Evolutionary conservation across 2,113 vertebrate genomes (phyloP).

Genomic region (Pelmatolapia mariae): DNA sequence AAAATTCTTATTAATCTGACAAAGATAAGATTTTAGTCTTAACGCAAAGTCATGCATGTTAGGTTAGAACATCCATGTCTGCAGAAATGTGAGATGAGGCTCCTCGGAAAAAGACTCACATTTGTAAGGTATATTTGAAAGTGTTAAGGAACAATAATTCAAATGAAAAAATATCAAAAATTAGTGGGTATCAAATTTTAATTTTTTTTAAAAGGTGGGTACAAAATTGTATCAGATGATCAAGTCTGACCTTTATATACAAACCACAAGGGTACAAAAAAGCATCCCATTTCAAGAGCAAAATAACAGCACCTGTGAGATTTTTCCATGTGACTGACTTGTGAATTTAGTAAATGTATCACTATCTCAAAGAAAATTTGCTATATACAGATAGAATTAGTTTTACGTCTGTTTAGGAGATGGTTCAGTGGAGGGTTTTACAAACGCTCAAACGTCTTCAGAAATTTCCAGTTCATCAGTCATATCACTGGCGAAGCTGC

Average conservation of each 20-base stretch:
- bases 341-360: neutral
- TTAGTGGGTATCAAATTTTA: neutral
- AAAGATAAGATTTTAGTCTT: neutral
- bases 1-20: neutral
- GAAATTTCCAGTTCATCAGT: neutral
- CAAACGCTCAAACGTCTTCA: neutral
- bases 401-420: neutral
- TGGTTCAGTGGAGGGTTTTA: neutral
- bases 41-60: neutral
- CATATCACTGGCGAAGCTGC: neutral
- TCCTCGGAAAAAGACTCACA: neutral
- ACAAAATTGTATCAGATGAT: rapidly evolving
- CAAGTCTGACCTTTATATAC: neutral
- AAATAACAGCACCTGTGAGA: neutral
- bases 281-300: neutral
- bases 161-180: neutral
- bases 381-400: neutral
- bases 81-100: neutral
- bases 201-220: neutral
- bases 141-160: neutral
- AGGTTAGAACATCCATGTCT: neutral
- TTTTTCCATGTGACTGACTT: neutral
- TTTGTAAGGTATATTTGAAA: neutral
- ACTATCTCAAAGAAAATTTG: neutral
- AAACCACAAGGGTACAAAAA: neutral